Evolutionary conservation across 2,888 invertebrate genomes (phyloP).

Genomic region (Diplazon laetatorius): DNA sequence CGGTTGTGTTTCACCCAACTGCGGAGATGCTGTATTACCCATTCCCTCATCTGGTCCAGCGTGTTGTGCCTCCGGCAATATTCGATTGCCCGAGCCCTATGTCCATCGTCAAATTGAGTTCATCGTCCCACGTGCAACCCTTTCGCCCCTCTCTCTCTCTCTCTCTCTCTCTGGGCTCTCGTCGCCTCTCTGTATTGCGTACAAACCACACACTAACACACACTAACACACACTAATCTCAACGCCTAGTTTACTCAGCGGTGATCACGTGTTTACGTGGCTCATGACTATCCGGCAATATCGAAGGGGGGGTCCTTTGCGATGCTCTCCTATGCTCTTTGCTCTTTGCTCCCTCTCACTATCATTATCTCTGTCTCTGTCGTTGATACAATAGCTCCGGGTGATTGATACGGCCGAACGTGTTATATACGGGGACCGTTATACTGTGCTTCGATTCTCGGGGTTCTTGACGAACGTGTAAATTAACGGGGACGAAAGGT

Average conservation of each 20-base stretch:
- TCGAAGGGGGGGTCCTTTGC: neutral
- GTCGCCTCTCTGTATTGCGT: neutral
- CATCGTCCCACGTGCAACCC: conserved; percentile 47
- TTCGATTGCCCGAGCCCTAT: conserved; percentile 60
- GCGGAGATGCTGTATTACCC: conserved; percentile 64
- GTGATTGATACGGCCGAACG: neutral
- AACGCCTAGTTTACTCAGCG: conserved; percentile 48
- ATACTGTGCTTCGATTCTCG: conserved; percentile 55
- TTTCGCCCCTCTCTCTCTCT: neutral
- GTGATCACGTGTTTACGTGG: conserved; percentile 50
- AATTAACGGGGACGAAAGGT: conserved; percentile 27
- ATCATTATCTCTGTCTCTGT: neutral
- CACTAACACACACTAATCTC: conserved; percentile 6
- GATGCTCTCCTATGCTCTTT: conserved; percentile 12
- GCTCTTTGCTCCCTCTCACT: neutral
- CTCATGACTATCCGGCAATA: conserved; percentile 41
- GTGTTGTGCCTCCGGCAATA: conserved; percentile 56
- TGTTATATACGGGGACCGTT: neutral
- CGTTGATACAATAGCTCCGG: conserved; percentile 20
- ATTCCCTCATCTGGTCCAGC: conserved; percentile 26
- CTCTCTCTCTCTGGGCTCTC: neutral
- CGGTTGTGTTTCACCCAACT: conserved; percentile 65
- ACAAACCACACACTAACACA: neutral
- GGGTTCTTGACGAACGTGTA: conserved; percentile 30
- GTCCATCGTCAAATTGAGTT: conserved; percentile 62